A percentile compares a stretch with the other conserved stretches of the same genome.
Evolutionary conservation across 2,113 vertebrate genomes (phyloP).

Genomic region (Rhinogobius similis): DNA sequence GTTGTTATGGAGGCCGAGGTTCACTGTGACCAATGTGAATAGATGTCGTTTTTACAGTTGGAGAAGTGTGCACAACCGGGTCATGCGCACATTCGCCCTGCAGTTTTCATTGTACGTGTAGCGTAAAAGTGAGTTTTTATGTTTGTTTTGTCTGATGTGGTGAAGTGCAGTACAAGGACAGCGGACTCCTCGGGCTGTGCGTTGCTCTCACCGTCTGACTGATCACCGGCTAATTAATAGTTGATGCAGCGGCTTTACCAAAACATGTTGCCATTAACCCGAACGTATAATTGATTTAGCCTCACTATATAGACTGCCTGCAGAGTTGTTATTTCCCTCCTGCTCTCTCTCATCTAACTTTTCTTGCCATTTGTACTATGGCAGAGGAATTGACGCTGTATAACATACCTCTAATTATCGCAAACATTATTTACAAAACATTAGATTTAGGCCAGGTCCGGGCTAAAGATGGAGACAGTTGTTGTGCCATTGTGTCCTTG

Average conservation of each 20-base stretch:
- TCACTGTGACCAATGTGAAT: background rate
- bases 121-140: conserved; percentile 8
- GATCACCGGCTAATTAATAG: conserved; percentile 92
- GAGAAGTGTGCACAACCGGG: conserved; percentile 2
- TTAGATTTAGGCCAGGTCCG: too few relatives aligned
- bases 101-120: conserved; percentile 11
- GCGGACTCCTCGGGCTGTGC: conserved; percentile 80
- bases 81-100: background rate
- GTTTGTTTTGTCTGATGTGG: conserved; percentile 64
- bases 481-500: too few relatives aligned
- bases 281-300: conserved; percentile 77
- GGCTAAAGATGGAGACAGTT: too few relatives aligned
- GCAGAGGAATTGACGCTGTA: too few relatives aligned
- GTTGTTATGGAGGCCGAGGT: conserved; percentile 6
- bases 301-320: conserved; percentile 50
- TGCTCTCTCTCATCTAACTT: background rate
- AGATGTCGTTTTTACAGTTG: conserved; percentile 7
- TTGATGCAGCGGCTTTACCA: conserved; percentile 82
- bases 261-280: conserved; percentile 81
- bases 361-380: background rate
- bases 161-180: conserved; percentile 82
- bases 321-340: background rate
- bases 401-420: too few relatives aligned
- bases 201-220: conserved; percentile 86
- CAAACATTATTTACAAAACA: too few relatives aligned